Base-by-base conservation (phyloP, 2,113 vertebrate species). In the Seriola aureovittata region DNA sequence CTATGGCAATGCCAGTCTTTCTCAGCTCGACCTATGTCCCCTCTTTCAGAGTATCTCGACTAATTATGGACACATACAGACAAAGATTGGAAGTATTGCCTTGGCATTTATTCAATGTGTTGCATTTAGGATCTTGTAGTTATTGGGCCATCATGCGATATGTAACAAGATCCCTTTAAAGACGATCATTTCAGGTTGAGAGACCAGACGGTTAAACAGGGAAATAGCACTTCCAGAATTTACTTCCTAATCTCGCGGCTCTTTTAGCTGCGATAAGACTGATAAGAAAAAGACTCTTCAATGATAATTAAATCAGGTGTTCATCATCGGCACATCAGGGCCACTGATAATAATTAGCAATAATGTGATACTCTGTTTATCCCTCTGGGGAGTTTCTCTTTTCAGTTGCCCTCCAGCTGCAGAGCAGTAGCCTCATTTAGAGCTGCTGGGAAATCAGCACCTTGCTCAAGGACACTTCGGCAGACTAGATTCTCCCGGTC, bases 1-100 rank as follows among this genome's bases (percentile, higher is more conserved):
- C 89, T 89, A 89, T 94, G 89, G 89, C 85, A 86, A 93, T 90
- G 71, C 85, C 87, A 80, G 85, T 87, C 90, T 85, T 42, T 76
- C 88, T 52, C 25, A 88, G 84, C 86, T 46, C 78, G 68, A 93
- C 90, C 84, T 77, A 50, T 90, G 88, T 79, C 83, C 81, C 62
- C 70, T 81, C 57, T 76, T 59, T 79, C 84, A 36, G 65, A 81
- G 64, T n/a, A 19, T 42, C 65, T 73, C 88, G 82, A 77, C 77
- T 84, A 80, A 86, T 89, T 71, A 85, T 78, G 79, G 64, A 65
- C 85, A 57, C 66, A 65, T 38, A 65, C 11, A 48, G 65, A 67
- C 71, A 65, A 21, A 76, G 62, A 73, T 55, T n/a, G 68, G 50
- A 54, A 32, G 44, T n/a, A 57, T 81, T 67, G 58, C 62, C 32